Conservation (phyloP, 2,888 invertebrate genomes). For the Tiliacea aurago region DNA sequence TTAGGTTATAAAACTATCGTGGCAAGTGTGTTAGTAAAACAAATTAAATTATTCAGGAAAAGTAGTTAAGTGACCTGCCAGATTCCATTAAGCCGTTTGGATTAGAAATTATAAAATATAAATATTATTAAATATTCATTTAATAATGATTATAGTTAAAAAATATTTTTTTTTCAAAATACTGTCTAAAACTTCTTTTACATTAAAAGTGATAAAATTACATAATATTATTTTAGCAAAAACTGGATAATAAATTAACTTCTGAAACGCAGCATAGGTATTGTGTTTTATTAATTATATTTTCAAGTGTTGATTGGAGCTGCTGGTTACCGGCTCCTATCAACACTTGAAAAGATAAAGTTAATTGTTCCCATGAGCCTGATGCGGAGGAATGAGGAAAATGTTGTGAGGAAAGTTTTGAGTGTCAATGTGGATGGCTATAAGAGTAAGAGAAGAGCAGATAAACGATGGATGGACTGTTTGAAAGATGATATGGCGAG, state of each 20-base stretch:
- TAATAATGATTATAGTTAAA: no score
- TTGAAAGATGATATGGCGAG: neutral
- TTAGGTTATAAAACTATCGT: neutral
- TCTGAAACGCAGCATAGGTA: no score
- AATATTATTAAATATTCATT: no score
- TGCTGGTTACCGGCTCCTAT: neutral
- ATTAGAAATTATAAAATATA: neutral
- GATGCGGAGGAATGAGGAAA: neutral
- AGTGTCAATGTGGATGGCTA: no score
- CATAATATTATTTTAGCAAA: neutral
- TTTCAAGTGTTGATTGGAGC: no score
- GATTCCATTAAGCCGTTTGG: neutral
- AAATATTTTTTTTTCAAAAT: no score
- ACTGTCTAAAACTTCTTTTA: no score
- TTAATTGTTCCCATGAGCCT: no score
- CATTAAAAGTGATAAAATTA: neutral
- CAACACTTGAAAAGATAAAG: no score
- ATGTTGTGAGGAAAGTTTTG: no score
- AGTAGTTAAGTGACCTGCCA: no score
- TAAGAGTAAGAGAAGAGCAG: no score
- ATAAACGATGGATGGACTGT: neutral
- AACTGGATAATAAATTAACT: conserved; percentile 8
- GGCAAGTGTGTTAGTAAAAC: neutral
- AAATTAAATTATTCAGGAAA: neutral
- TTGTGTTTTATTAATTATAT: neutral